Percentiles rank a stretch among this genome's conserved stretches.
phyloP scores from a whole-genome alignment of 1,140 invertebrate species.

The Saccostrea echinata region DNA sequence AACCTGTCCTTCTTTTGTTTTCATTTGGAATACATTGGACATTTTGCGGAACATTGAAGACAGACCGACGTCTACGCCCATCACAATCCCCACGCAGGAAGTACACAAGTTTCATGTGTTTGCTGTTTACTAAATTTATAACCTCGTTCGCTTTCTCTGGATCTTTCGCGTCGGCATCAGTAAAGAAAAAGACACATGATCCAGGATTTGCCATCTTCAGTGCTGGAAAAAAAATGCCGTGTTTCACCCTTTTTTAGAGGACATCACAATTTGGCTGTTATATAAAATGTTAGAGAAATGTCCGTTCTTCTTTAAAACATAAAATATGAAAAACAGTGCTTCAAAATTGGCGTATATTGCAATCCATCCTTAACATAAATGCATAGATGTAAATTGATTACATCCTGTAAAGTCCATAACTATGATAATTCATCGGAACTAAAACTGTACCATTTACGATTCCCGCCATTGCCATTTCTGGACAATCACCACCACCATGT shows the following conservation, averaged over 20 bases:
- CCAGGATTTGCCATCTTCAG: conserved; percentile 18
- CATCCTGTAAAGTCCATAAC: not conserved
- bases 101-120: conserved; percentile 39
- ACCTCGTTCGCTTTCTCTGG: not conserved
- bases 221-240: not conserved
- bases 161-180: conserved; percentile 57
- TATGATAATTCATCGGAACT: not conserved
- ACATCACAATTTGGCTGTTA: too few relatives aligned
- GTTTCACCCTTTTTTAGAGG: too few relatives aligned
- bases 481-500: conserved; percentile 53
- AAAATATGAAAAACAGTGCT: too few relatives aligned
- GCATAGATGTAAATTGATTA: too few relatives aligned
- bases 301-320: too few relatives aligned
- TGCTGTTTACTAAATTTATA: conserved; percentile 11
- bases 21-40: conserved; percentile 3
- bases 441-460: conserved; percentile 10
- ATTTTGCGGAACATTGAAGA: not conserved
- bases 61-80: not conserved
- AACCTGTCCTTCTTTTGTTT: not conserved
- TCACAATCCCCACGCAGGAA: conserved; percentile 44
- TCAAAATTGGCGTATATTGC: too few relatives aligned
- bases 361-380: too few relatives aligned
- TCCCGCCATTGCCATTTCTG: conserved; percentile 54
- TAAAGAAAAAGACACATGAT: conserved; percentile 50
- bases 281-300: too few relatives aligned